Base-by-base conservation (phyloP, 2,888 invertebrate genomes). In the Eristalis intricaria region DNA sequence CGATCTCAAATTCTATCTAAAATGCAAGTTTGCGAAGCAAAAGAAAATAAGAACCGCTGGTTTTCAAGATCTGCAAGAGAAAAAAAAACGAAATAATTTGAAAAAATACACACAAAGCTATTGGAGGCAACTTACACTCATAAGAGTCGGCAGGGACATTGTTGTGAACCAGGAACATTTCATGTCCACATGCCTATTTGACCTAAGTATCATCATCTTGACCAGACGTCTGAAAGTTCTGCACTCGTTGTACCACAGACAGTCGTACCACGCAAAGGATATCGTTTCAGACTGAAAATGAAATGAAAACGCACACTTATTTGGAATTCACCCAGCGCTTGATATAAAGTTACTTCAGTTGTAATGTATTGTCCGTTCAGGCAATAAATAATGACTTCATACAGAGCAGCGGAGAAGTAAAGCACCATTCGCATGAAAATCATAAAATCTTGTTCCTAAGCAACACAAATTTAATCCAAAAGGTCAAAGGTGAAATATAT, bases 31-130 rank as follows among this genome's bases (percentile, higher is more conserved):
- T 91, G 32, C 90, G 90, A 19, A 92, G 69, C 19, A 92, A 73
- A 38, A 92, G 83, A 80, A 89, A 92, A 79, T 91, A 92, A 38
- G 92, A 92, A n/a, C 90, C 90, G 81, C 91, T 92, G 19, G 91
- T 90, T 83, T 89, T 90, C 3, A 91, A 66, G 89, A 92, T 91
- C 92, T 92, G 89, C 60, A 89, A 90, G 4, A 60, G 15, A 56
- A 56, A 2, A 5, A 1, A 69, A 3, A 26, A 26, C 7, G 5
- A 19, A 19, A 10, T 19, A 56, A 5, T 26, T 11, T 13, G 7
- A 38, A 82, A n/a, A 65, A 64, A 23, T 8, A 40, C n/a, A 22
- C 10, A 26, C 50, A 5, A n/a, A n/a, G 11, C 11, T 8, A n/a
- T 11, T 32, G 11, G 10, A 26, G 43, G 23, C n/a, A 15, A 56